Base-by-base conservation (phyloP, 2,113 vertebrate species). In the Malurus cyaneus region DNA sequence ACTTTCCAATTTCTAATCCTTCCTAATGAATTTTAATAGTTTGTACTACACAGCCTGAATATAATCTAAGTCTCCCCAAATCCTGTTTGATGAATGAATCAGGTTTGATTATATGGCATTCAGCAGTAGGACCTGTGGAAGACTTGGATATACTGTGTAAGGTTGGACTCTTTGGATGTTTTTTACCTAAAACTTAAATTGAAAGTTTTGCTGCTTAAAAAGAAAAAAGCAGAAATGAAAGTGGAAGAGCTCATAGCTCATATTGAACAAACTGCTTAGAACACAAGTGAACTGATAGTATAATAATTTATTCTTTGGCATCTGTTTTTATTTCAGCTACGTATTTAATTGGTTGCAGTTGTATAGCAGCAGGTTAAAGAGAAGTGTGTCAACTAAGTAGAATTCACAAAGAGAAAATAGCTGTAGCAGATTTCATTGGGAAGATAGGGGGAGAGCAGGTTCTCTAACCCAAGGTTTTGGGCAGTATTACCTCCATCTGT, bases 231-330 rank as follows among this genome's bases (percentile, higher is more conserved):
- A 66, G 39, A 86, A 66, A 46, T 32, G 2, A 78, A 93, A 20
- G 13, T 8, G 19, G 18, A 61, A 62, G 8, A 25, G 17, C 26
- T 74, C 15, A 50, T 81, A 67, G 18, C 14, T 85, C 42, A 32
- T 25, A 60, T 77, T 70, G 26, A 84, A 36, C 23, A 91, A 74
- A 42, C 11, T 1, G 9, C 54, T 52, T 53, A 29, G 26, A 77
- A 54, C 84, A 53, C 0, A 0, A 70, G 64, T 69, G 18, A 72
- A 67, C 18, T 69, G 46, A 12, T 60, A 10, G 0, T 77, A 11
- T 31, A 81, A 57, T 14, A 18, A 3, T 81, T 94, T 89, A 56
- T 82, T 18, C 16, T 85, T 90, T 85, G 47, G 29, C 44, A 64
- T 86, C 26, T 88, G 0, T 50, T 88, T 88, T 94, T 82, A 44